Evolutionary conservation across 1,140 invertebrate genomes (phyloP).

Genomic region (Macrotrachela quadricornifera): DNA sequence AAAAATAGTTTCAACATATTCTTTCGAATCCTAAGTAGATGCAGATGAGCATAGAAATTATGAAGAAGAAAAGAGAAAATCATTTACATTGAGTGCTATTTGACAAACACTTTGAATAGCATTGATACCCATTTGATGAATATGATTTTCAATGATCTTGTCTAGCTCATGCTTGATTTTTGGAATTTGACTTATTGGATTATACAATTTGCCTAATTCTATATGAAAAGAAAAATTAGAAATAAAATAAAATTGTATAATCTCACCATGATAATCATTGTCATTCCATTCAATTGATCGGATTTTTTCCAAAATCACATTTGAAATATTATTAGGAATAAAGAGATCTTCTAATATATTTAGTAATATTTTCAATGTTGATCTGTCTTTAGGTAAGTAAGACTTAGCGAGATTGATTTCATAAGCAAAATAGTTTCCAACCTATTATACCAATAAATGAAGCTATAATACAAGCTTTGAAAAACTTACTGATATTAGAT

Average conservation of each 20-base stretch:
- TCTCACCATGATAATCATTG: conserved; percentile 45
- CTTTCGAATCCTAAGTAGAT: conserved; percentile 62
- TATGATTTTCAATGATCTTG: conserved; percentile 69
- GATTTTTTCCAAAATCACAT: conserved; percentile 76
- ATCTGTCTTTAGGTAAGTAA: no score
- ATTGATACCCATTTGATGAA: conserved; percentile 65
- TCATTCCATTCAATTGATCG: conserved; percentile 74
- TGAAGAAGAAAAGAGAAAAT: no score
- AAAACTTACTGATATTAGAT: conserved; percentile 78
- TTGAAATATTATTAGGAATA: conserved; percentile 99
- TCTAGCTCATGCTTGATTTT: conserved; percentile 73
- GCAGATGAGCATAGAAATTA: neutral
- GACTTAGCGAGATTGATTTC: no score
- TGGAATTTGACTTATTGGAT: conserved; percentile 68
- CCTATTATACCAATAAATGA: no score
- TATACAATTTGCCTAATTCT: conserved; percentile 85
- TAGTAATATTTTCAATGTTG: no score
- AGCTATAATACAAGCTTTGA: no score
- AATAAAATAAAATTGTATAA: no score
- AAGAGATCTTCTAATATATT: no score
- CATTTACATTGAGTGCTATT: conserved; percentile 24
- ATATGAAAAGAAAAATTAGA: conserved; percentile 9
- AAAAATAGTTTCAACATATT: conserved; percentile 87
- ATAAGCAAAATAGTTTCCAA: no score
- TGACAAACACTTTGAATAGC: conserved; percentile 60